Conservation (phyloP, 2,113 vertebrate species). For the Cottus gobio region DNA sequence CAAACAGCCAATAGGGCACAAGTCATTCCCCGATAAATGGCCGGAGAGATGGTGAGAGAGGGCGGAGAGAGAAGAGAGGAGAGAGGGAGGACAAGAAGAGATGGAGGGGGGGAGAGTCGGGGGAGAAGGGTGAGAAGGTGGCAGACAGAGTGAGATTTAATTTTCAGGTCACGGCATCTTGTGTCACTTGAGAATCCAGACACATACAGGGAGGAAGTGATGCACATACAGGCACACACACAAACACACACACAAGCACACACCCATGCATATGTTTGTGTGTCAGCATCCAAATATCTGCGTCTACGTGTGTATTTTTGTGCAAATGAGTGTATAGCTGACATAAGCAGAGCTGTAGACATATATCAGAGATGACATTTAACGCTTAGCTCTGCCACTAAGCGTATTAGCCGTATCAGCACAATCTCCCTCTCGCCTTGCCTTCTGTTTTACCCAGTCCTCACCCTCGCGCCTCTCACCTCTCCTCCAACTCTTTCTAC, state of each 20-base stretch:
- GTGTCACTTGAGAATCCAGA: constrained; percentile 78
- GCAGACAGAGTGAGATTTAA: constrained; percentile 80
- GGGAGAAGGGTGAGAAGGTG: constrained; percentile 63
- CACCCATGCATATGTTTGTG: constrained; percentile 25
- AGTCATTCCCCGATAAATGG: constrained; percentile 71
- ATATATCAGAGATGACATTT: constrained; percentile 85
- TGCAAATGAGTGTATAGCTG: constrained; percentile 71
- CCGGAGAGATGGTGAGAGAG: constrained; percentile 35
- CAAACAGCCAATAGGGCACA: constrained; percentile 75
- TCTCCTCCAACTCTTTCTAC: constrained; percentile 5
- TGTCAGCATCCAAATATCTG: constrained; percentile 26
- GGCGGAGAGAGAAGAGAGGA: not conserved
- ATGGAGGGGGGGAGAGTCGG: not conserved
- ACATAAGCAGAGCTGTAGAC: constrained; percentile 77
- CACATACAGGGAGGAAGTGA: constrained; percentile 68
- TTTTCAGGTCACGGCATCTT: constrained; percentile 81
- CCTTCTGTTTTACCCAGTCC: constrained; percentile 26
- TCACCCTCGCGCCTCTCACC: constrained; percentile 9
- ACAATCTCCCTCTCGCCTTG: constrained; percentile 68
- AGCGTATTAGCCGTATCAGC: constrained; percentile 84
- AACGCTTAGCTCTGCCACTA: constrained; percentile 77
- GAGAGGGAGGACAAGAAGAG: not conserved
- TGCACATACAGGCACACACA: constrained; percentile 52
- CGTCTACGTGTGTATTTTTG: constrained; percentile 44
- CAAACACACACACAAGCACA: constrained; percentile 22